Conservation (phyloP, 2,797 vertebrate species). For the Centropyge bicolor region DNA sequence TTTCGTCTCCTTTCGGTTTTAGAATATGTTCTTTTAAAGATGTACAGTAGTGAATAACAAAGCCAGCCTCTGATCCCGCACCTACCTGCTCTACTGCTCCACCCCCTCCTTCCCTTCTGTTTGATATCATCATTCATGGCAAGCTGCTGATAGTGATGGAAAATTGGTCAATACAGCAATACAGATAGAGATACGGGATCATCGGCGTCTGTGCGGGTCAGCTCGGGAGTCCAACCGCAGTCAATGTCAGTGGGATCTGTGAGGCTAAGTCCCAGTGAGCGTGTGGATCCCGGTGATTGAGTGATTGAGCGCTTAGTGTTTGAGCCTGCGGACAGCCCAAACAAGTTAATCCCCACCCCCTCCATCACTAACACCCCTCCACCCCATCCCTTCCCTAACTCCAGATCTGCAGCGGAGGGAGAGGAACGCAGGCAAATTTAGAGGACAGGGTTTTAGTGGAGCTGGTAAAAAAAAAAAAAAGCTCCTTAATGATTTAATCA, state of each 20-base stretch:
- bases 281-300: constrained; percentile 81
- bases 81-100: constrained; percentile 31
- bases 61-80: constrained; percentile 47
- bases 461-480: constrained; percentile 71
- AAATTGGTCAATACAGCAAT: constrained; percentile 56
- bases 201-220: constrained; percentile 63
- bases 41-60: constrained; percentile 18
- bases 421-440: constrained; percentile 51
- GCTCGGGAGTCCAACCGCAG: constrained; percentile 52
- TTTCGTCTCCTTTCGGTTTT: constrained; percentile 3
- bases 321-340: constrained; percentile 80
- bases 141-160: constrained; percentile 63
- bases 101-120: background rate
- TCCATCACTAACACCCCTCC: constrained; percentile 47
- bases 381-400: constrained; percentile 57
- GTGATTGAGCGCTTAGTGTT: constrained; percentile 83
- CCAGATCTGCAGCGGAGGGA: constrained; percentile 52
- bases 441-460: constrained; percentile 77
- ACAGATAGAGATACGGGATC: constrained; percentile 65
- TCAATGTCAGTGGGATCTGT: constrained; percentile 79
- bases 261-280: constrained; percentile 76
- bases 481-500: constrained; percentile 87
- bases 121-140: constrained; percentile 54
- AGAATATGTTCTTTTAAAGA: constrained; percentile 39
- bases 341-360: constrained; percentile 82